A percentile compares a stretch with the other conserved stretches of the same genome.
These are phyloP conservation scores for Catocala fraxini DNA, from an alignment of 2,888 invertebrate genomes.

Conservation along the genomic window DNA sequence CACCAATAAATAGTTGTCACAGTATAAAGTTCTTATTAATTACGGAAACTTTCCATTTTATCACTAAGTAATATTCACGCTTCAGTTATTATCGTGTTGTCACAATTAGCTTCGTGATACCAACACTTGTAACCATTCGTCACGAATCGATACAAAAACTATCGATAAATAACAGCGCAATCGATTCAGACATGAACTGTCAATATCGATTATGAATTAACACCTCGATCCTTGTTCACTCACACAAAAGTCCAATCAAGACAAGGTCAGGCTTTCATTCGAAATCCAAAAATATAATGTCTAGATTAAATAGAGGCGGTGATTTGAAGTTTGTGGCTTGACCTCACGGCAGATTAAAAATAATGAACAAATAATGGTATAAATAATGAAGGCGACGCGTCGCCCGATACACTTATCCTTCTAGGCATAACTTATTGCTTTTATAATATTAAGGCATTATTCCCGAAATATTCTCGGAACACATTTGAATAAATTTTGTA, in stretches of 20 bases:
- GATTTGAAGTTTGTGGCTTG: constrained; percentile 33
- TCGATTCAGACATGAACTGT: constrained; percentile 38
- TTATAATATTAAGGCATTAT: constrained; percentile 80
- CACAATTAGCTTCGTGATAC: constrained; percentile 38
- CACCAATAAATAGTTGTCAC: constrained; percentile 36
- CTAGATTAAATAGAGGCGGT: constrained; percentile 48
- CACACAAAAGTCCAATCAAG: constrained; percentile 59
- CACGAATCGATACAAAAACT: constrained; percentile 41
- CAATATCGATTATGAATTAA: constrained; percentile 53
- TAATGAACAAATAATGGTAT: constrained; percentile 68
- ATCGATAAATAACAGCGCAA: constrained; percentile 42
- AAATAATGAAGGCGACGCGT: constrained; percentile 66
- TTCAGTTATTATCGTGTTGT: constrained; percentile 38
- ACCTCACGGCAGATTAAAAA: constrained; percentile 60
- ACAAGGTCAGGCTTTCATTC: constrained; percentile 56
- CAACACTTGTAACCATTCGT: constrained; percentile 23
- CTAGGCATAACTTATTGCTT: constrained; percentile 80
- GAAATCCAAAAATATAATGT: constrained; percentile 55
- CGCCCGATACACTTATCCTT: constrained; percentile 68
- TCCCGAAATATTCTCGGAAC: constrained; percentile 75
- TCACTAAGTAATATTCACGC: constrained; percentile 24
- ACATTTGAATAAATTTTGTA: constrained; percentile 84
- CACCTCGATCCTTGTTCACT: constrained; percentile 42
- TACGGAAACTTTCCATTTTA: constrained; percentile 43
- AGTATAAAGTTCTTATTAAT: constrained; percentile 33